Evolutionary conservation across 2,888 invertebrate species (phyloP), one percentile per base, ranked within the genome.

Genomic region (Phalera bucephala): DNA sequence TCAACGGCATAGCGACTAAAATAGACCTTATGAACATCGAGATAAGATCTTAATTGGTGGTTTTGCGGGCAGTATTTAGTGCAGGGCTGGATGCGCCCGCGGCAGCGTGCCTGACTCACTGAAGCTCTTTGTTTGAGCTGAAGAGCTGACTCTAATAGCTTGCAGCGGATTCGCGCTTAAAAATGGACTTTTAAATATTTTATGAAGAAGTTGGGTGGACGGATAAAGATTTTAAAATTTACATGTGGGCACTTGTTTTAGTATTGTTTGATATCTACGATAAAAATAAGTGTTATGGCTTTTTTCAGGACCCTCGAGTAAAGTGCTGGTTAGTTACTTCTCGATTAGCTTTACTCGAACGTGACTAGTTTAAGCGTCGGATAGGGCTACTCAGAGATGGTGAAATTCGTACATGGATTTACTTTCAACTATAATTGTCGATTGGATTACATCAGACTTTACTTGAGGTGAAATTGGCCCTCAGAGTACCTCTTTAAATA

Each of bases 81-180:
- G 64, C 64, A 58, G 63, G 54, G 54, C 55, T 70, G 55, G 73
- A 74, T 79, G 72, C 71, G 78, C 77, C 69, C 56, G 70, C 68
- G 75, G 78, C 80, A 69, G 70, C 78, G 68, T 71, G 77, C 71
- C 74, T 71, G 70, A 79, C 77, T 80, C 80, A 75, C 79, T 80
- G 79, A 70, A 73, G 77, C 84, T 80, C 85, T 87, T 87, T 87
- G 87, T 87, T 88, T 84, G 80, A 79, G 69, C 73, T 87, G 82
- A 85, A 87, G 85, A 80, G 86, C 80, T 84, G 85, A 80, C 82
- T 86, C 80, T 87, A 89, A 88, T 87, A 88, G 87, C 86, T 84
- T 82, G 82, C 85, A 84, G 80, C 82, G 78, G 76, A 84, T 85
- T 80, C 71, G 65, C 66, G 83, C 78, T 84, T 84, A 80, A 86